These are phyloP conservation scores for Dendrolimus kikuchii DNA, from an alignment of 1,140 invertebrate species.

Conservation along the genomic window DNA sequence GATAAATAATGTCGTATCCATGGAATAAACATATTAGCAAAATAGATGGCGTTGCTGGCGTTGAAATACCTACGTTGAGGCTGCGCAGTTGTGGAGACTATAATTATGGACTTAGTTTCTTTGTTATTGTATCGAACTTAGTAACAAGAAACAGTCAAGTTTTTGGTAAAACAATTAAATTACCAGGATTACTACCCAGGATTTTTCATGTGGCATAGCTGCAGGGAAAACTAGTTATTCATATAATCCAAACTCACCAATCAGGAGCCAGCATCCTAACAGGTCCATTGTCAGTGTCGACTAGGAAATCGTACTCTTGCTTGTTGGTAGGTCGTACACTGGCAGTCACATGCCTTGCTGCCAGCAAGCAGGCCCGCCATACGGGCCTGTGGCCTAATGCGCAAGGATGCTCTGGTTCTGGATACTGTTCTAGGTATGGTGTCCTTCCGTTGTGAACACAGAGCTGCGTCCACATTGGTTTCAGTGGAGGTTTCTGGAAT, in stretches of 20 bases:
- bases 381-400: constrained; percentile 37
- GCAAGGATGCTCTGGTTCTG: constrained; percentile 26
- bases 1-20: no score
- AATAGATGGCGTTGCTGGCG: no score
- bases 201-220: no score
- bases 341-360: constrained; percentile 46
- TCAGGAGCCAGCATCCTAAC: constrained; percentile 56
- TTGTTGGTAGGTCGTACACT: constrained; percentile 42
- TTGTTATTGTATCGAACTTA: no score
- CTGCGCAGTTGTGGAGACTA: no score
- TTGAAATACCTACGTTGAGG: no score
- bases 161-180: no score
- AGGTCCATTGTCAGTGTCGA: constrained; percentile 49
- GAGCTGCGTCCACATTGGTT: constrained; percentile 57
- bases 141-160: no score
- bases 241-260: constrained; percentile 33
- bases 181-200: no score
- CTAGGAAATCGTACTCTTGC: constrained; percentile 47
- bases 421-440: constrained; percentile 56
- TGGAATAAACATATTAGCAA: no score
- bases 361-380: constrained; percentile 42
- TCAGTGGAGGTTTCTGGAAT: constrained; percentile 46
- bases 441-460: constrained; percentile 57
- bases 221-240: background rate
- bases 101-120: no score